Evolutionary conservation across 1,140 invertebrate species (phyloP).

Genomic region (Latrodectus geometricus): DNA sequence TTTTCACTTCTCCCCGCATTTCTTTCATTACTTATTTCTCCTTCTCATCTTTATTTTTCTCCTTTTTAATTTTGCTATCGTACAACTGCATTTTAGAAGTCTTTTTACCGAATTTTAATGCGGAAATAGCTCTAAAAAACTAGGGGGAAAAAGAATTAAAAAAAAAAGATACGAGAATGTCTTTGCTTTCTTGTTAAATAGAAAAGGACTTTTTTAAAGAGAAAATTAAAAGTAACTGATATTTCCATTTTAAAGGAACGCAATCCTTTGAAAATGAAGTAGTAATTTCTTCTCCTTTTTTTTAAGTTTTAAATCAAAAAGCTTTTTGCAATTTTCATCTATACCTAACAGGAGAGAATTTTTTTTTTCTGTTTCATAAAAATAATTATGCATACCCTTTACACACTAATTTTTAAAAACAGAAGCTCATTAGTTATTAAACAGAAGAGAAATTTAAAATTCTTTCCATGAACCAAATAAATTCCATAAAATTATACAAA

Average conservation of each 20-base stretch:
- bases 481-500: too few relatives aligned
- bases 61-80: constrained; percentile 56
- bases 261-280: constrained; percentile 50
- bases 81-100: constrained; percentile 55
- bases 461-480: too few relatives aligned
- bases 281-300: constrained; percentile 1
- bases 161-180: constrained; percentile 27
- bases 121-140: constrained; percentile 58
- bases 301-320: background rate
- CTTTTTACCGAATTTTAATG: constrained; percentile 60
- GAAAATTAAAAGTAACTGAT: constrained; percentile 62
- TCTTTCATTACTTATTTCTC: constrained; percentile 5
- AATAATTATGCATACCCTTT: background rate
- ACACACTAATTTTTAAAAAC: background rate
- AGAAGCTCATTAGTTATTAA: too few relatives aligned
- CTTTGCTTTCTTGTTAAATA: constrained; percentile 50
- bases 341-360: background rate
- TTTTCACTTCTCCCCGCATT: background rate
- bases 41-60: constrained; percentile 19
- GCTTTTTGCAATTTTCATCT: background rate
- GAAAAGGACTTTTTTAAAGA: constrained; percentile 50
- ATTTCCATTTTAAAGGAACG: constrained; percentile 61
- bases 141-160: constrained; percentile 8
- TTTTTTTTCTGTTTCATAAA: background rate
- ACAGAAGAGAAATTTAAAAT: too few relatives aligned